Percentiles rank a stretch among this genome's conserved stretches.
Evolutionary conservation across 2,113 vertebrate genomes (phyloP).

Genomic region (Tauraco erythrolophus): DNA sequence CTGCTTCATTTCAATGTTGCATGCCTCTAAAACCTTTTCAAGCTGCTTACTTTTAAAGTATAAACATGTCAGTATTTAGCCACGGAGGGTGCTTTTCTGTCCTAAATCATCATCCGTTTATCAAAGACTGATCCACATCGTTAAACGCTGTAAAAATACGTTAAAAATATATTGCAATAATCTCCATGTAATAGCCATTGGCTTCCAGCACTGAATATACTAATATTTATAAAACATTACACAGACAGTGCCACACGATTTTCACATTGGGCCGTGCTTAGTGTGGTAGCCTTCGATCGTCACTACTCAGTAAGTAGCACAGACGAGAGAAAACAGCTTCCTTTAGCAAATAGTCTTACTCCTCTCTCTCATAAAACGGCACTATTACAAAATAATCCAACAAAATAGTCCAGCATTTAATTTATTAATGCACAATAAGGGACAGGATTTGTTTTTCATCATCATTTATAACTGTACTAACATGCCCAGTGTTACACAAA

Average conservation of each 20-base stretch:
- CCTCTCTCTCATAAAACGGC: neutral
- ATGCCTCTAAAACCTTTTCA: neutral
- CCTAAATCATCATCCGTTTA: neutral
- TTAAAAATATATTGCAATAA: neutral
- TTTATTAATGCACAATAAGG: neutral
- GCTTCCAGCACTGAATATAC: neutral
- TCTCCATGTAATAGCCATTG: neutral
- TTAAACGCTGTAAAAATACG: conserved; percentile 2
- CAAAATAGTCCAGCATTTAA: neutral
- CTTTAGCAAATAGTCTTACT: neutral
- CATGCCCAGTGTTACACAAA: neutral
- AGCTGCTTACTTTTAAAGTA: conserved; percentile 8
- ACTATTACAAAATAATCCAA: neutral
- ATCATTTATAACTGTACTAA: neutral
- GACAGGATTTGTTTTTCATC: neutral
- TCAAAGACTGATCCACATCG: neutral
- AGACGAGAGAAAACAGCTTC: neutral
- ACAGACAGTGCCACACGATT: neutral
- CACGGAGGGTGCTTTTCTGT: neutral
- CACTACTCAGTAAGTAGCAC: neutral
- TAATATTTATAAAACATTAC: neutral
- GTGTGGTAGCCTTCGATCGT: neutral
- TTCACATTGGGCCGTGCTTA: neutral
- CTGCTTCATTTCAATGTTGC: neutral
- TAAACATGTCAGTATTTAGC: neutral